Evolutionary conservation across 1,140 invertebrate species (phyloP).

Genomic region (Brachystomella parvula): DNA sequence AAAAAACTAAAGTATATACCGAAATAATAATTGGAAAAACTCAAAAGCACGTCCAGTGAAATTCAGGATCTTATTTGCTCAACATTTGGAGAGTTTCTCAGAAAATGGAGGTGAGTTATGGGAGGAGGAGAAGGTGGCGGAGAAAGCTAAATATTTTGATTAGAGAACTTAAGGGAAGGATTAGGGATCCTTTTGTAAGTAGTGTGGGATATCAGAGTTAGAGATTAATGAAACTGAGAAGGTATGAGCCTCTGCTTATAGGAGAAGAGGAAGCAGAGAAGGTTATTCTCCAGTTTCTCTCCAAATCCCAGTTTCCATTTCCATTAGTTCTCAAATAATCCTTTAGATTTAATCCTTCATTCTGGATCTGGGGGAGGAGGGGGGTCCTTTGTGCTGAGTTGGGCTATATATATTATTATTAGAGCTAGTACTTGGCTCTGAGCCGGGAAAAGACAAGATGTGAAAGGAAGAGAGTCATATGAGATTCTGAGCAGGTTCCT

Average conservation of each 20-base stretch:
- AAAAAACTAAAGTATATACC: too few species aligned
- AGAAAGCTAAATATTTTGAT: neutral
- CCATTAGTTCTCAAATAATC: slow-evolving; percentile 8
- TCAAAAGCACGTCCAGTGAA: too few species aligned
- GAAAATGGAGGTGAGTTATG: neutral
- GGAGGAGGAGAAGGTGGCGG: neutral
- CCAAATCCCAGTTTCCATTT: slow-evolving; percentile 4
- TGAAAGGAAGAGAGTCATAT: too few species aligned
- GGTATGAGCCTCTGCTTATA: neutral
- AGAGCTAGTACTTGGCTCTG: too few species aligned
- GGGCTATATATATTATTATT: too few species aligned
- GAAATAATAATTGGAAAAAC: too few species aligned
- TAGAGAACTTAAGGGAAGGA: neutral
- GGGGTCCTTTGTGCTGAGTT: too few species aligned
- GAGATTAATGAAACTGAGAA: slow-evolving; percentile 3
- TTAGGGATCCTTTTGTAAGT: too few species aligned
- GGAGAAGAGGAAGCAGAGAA: neutral
- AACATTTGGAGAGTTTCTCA: neutral
- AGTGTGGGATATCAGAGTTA: too few species aligned
- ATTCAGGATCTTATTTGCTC: too few species aligned
- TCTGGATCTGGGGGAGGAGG: neutral
- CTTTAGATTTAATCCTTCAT: slow-evolving; percentile 7
- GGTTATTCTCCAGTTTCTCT: slow-evolving; percentile 5
- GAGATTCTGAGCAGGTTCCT: too few species aligned
- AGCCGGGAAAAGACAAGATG: too few species aligned